Conservation (phyloP, 2,888 invertebrate species). For the Limnephilus lunatus region DNA sequence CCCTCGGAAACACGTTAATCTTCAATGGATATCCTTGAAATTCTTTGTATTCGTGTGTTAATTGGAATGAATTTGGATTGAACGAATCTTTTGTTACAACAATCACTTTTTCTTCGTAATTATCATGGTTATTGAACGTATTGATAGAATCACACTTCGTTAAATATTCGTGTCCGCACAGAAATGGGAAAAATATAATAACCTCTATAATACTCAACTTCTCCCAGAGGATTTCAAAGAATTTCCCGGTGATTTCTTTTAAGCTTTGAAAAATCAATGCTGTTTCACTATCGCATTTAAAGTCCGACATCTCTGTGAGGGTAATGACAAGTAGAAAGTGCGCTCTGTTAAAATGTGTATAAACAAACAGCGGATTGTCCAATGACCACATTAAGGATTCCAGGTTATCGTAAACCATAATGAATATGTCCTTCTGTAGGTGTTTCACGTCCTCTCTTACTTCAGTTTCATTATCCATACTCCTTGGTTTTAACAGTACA, state of each 20-base stretch:
- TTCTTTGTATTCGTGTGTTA: slow-evolving; percentile 65
- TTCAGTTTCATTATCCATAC: background rate
- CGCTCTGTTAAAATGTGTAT: slow-evolving; percentile 7
- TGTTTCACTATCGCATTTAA: background rate
- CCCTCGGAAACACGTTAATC: slow-evolving; percentile 69
- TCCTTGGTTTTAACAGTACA: background rate
- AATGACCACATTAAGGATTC: background rate
- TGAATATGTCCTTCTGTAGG: background rate
- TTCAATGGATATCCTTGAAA: slow-evolving; percentile 70
- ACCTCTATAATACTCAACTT: slow-evolving; percentile 45
- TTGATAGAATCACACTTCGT: slow-evolving; percentile 21
- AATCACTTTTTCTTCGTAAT: slow-evolving; percentile 4
- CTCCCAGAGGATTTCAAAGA: slow-evolving; percentile 40
- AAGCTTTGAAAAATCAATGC: background rate
- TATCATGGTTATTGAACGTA: background rate
- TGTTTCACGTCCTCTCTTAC: background rate
- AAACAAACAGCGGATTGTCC: background rate
- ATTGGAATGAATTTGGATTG: background rate
- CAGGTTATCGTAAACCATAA: background rate
- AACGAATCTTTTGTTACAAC: slow-evolving; percentile 19
- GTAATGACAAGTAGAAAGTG: background rate
- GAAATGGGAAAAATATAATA: slow-evolving; percentile 32
- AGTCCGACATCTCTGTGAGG: background rate
- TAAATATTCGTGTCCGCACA: slow-evolving; percentile 33
- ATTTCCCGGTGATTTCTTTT: slow-evolving; percentile 23